Conservation (phyloP, 2,888 invertebrate genomes). For the Brachypterus glaber region DNA sequence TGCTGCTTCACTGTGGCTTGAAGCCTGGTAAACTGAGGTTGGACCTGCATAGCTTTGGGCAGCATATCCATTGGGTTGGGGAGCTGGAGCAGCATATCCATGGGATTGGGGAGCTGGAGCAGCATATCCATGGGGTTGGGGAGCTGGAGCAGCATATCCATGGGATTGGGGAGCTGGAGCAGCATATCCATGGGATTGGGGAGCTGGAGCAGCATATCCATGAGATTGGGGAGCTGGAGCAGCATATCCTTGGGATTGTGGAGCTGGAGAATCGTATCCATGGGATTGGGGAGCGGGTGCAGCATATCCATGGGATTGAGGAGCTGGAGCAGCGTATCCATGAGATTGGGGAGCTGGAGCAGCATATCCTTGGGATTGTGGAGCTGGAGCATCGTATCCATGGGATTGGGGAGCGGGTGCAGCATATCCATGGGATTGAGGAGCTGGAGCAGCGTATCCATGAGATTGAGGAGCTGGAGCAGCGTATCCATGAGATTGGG, state of each 20-base stretch:
- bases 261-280: too few species aligned
- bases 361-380: slow-evolving; percentile 11
- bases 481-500: slow-evolving; percentile 12
- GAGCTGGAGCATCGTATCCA: slow-evolving; percentile 17
- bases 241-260: too few species aligned
- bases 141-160: too few species aligned
- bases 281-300: too few species aligned
- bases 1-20: slow-evolving; percentile 16
- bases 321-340: slow-evolving; percentile 16
- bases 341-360: slow-evolving; percentile 11
- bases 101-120: too few species aligned
- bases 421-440: slow-evolving; percentile 9
- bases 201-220: too few species aligned
- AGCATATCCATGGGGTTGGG: too few species aligned
- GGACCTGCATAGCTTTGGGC: slow-evolving; percentile 10
- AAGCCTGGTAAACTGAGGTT: slow-evolving; percentile 13
- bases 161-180: too few species aligned
- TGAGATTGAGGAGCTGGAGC: slow-evolving; percentile 17
- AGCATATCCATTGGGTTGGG: slow-evolving; percentile 12
- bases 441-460: slow-evolving; percentile 19
- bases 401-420: slow-evolving; percentile 12
- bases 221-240: too few species aligned
- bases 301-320: too few species aligned
- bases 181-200: too few species aligned
- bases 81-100: too few species aligned